These are phyloP conservation scores for Tenodera sinensis DNA, from an alignment of 2,888 invertebrate genomes.

Conservation along the genomic window DNA sequence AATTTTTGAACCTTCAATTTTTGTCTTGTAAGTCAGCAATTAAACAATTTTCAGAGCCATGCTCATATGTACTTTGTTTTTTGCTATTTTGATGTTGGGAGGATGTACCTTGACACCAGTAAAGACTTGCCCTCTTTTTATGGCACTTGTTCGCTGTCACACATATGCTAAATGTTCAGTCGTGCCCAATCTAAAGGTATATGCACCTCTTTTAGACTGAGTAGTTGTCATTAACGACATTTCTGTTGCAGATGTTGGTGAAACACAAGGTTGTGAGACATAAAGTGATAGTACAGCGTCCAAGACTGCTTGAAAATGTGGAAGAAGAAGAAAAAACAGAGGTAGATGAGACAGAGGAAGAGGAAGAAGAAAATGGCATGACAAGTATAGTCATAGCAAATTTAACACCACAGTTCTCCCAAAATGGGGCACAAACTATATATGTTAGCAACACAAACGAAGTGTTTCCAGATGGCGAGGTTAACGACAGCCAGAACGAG, in stretches of 20 bases:
- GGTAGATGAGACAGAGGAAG: background rate
- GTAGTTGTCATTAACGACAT: background rate
- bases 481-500: background rate
- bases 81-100: no score
- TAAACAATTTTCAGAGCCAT: no score
- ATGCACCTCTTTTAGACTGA: background rate
- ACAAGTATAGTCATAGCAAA: conserved; percentile 11
- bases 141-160: no score
- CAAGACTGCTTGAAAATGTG: background rate
- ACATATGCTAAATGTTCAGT: no score
- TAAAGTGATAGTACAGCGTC: background rate
- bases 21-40: no score
- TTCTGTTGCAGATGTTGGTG: conserved; percentile 16
- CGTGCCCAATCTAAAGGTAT: no score
- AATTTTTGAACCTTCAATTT: no score
- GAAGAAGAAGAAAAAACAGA: background rate
- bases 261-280: conserved; percentile 17
- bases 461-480: background rate
- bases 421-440: background rate
- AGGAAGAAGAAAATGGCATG: background rate
- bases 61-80: no score
- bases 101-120: no score
- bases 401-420: background rate
- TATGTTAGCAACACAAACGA: background rate
- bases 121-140: no score